phyloP scores from a whole-genome alignment of 1,140 invertebrate genomes.

The Tribolium castaneum region DNA sequence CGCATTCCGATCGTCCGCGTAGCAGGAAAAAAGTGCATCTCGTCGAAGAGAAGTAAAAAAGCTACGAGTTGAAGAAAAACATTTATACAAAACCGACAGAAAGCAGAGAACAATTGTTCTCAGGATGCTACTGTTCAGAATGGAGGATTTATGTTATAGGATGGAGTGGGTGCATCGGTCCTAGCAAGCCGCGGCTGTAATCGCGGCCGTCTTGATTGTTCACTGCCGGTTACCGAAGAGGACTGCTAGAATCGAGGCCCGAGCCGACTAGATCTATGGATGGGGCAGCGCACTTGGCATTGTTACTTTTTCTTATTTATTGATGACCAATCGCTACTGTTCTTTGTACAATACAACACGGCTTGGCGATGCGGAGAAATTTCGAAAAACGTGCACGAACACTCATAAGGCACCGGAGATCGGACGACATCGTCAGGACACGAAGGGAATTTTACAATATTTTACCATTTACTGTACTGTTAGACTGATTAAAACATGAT shows the following conservation, averaged over 20 bases:
- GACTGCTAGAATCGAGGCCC: slow-evolving; percentile 44
- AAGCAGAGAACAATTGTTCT: slow-evolving; percentile 61
- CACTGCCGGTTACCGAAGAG: slow-evolving; percentile 26
- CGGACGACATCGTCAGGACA: background rate
- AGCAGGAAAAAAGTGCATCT: slow-evolving; percentile 45
- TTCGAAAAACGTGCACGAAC: slow-evolving; percentile 23
- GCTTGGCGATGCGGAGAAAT: slow-evolving; percentile 5
- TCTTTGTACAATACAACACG: slow-evolving; percentile 34
- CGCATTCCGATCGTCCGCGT: background rate
- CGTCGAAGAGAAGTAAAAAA: slow-evolving; percentile 22
- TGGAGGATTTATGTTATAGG: slow-evolving; percentile 58
- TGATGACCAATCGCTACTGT: slow-evolving; percentile 61
- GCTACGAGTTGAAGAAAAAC: slow-evolving; percentile 45
- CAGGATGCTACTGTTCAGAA: slow-evolving; percentile 57
- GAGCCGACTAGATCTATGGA: slow-evolving; percentile 55
- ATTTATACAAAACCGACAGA: slow-evolving; percentile 60
- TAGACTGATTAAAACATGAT: no score
- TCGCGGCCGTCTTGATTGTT: slow-evolving; percentile 50
- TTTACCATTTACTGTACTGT: no score
- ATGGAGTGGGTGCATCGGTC: slow-evolving; percentile 50
- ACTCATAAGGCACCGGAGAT: slow-evolving; percentile 8
- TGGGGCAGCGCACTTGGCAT: slow-evolving; percentile 58
- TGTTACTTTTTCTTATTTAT: slow-evolving; percentile 61
- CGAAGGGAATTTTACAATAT: no score
- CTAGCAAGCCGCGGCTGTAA: slow-evolving; percentile 20